These are phyloP conservation scores for Champsocephalus gunnari DNA, from an alignment of 2,797 vertebrate genomes.

Conservation along the genomic window DNA sequence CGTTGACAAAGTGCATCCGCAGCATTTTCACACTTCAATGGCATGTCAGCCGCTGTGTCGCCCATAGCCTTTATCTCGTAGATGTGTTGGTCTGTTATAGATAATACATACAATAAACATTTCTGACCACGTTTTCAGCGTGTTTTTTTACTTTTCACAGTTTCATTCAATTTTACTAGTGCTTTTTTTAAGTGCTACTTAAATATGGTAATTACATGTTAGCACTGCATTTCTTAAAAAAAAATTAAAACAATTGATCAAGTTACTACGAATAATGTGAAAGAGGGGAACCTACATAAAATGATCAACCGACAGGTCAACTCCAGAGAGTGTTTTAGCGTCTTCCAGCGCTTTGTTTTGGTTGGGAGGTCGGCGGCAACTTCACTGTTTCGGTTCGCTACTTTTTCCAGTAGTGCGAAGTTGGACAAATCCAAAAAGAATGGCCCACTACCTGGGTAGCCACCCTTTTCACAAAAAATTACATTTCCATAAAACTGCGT, in stretches of 20 bases:
- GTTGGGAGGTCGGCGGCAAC: neutral
- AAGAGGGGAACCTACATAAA: neutral
- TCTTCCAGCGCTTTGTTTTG: neutral
- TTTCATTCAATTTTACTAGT: neutral
- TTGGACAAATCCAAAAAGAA: no score
- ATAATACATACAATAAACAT: neutral
- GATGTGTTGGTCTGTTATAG: neutral
- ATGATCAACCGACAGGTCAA: neutral
- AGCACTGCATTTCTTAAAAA: neutral
- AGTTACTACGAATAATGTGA: neutral
- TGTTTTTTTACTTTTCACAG: neutral
- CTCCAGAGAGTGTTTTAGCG: neutral
- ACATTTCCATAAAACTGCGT: no score
- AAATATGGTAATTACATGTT: neutral
- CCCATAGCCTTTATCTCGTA: neutral
- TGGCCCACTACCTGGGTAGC: neutral
- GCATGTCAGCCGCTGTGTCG: neutral
- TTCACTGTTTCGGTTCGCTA: neutral
- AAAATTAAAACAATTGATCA: neutral
- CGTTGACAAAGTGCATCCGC: constrained; percentile 34
- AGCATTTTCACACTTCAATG: constrained; percentile 12
- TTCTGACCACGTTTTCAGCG: neutral
- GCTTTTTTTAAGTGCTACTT: neutral
- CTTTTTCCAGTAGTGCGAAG: neutral
- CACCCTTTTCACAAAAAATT: no score